Evolutionary conservation across 2,888 invertebrate genomes (phyloP), one percentile per base, ranked within the genome.

Genomic region (Sisyra nigra): DNA sequence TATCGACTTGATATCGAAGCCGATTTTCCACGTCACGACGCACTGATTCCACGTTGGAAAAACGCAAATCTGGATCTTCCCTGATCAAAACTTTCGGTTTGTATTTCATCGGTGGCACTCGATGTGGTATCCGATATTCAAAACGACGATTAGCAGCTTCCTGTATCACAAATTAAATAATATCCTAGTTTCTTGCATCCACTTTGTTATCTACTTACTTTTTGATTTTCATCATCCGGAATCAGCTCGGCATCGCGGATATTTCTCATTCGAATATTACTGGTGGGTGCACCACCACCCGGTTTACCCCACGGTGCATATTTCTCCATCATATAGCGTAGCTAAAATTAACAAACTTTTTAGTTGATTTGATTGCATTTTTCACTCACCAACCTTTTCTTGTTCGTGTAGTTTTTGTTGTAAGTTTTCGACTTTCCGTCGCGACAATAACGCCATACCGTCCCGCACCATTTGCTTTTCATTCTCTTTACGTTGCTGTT

Each of bases 241-340:
- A 72, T 75, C 45, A 80, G 65, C 44, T 76, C 80, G 40, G 74
- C 71, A 46, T 74, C 63, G 37, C 75, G 71, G 19, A 84, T 68
- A 54, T 84, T 78, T 52, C 74, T 71, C 54, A 78, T 75, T 14
- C 83, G 72, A 29, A 76, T 60, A 14, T 60, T 63, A 9, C 67
- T 52, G 54, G 78, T 79, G 37, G 81, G 80, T 14, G 82, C 82
- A 18, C 82, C 82, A 39, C 80, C 77, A 2, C 82, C 82, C 8
- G 77, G 80, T 45, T 74, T 70, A 3, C 83, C 83, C 81, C 83
- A 86, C 6, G 86, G 85, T 62, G 79, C 79, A 57, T 81, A 83
- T 49, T 72, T 73, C 46, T 75, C 69, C 62, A 80, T 69, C 64
- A 82, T 74, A 53, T 74, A 72, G 44, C 74, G 73, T 48, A 76